Conservation (phyloP, 2,113 vertebrate genomes). For the Ceyx cyanopectus region DNA sequence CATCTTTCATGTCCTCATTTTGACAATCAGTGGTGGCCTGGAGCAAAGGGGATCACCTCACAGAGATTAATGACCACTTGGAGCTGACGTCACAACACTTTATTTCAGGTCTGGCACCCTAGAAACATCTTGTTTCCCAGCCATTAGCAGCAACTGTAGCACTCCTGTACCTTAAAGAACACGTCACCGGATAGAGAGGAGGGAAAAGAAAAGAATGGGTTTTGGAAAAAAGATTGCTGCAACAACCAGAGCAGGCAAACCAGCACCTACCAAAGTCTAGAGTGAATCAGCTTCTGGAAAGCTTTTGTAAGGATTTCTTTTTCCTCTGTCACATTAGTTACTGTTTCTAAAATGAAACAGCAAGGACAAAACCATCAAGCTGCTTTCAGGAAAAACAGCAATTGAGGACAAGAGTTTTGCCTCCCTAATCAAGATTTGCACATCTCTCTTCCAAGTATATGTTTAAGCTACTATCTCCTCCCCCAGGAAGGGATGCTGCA, state of each 20-base stretch:
- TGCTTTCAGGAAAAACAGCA: neutral
- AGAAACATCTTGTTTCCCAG: neutral
- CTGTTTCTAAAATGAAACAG: neutral
- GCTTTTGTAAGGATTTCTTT: neutral
- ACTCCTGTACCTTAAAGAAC: neutral
- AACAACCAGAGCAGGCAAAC: neutral
- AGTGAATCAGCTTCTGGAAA: neutral
- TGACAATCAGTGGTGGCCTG: neutral
- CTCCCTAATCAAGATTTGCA: neutral
- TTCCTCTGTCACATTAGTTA: neutral
- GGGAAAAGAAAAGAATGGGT: neutral
- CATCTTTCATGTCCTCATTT: neutral
- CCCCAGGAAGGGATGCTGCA: neutral
- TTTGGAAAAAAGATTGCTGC: neutral
- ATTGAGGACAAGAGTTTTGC: neutral
- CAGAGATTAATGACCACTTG: neutral
- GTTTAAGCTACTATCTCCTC: neutral
- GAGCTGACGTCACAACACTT: neutral
- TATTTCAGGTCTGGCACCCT: neutral
- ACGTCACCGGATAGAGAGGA: neutral
- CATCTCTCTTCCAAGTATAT: neutral
- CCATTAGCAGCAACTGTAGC: neutral
- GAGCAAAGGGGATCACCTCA: neutral
- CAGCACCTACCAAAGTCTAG: neutral
- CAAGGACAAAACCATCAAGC: neutral